Conservation (phyloP, 2,113 vertebrate genomes). For the Chloroceryle aenea region DNA sequence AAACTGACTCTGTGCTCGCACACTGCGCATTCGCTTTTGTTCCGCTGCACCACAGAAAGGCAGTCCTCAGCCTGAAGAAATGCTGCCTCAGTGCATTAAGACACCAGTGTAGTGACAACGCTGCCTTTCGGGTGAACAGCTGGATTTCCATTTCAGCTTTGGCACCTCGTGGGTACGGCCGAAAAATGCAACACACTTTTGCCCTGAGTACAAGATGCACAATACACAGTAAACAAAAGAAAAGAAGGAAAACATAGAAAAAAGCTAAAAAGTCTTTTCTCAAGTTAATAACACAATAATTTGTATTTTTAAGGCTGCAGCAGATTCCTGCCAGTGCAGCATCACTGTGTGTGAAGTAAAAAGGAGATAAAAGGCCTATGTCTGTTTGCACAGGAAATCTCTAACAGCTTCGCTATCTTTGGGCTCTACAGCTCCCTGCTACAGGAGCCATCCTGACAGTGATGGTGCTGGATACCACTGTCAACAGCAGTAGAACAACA, state of each 20-base stretch:
- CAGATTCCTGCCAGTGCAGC: background rate
- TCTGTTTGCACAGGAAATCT: conserved; percentile 4
- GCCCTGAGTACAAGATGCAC: background rate
- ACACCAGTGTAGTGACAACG: background rate
- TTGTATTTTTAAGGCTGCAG: background rate
- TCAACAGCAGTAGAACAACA: background rate
- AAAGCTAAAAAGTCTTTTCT: background rate
- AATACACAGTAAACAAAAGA: background rate
- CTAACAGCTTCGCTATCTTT: background rate
- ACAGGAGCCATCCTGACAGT: background rate
- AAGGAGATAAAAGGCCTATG: background rate
- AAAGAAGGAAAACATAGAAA: background rate
- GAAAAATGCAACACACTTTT: background rate
- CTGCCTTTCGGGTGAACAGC: background rate
- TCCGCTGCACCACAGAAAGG: background rate
- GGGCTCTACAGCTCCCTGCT: background rate
- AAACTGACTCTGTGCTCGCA: background rate
- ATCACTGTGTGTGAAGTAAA: background rate
- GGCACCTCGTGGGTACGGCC: background rate
- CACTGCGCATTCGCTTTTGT: background rate
- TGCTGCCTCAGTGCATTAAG: background rate
- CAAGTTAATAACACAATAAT: background rate
- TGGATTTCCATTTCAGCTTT: background rate
- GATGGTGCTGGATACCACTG: background rate
- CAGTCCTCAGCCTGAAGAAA: background rate